Percentiles rank a stretch among this genome's conserved stretches.
Evolutionary conservation across 2,797 vertebrate genomes (phyloP).

Genomic region (Ptychobarbus kaznakovi): DNA sequence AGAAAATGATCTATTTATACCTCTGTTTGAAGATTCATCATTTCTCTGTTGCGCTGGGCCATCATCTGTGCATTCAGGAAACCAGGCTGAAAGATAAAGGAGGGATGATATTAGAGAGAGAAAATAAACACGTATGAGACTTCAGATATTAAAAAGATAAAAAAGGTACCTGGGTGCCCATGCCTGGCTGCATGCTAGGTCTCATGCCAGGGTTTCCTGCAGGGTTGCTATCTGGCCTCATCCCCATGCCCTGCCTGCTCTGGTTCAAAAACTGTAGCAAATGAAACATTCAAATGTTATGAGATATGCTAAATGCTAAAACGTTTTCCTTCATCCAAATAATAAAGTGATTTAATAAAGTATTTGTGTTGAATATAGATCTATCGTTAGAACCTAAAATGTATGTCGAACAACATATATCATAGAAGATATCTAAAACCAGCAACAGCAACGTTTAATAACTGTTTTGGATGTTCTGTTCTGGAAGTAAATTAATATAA

Average conservation of each 20-base stretch:
- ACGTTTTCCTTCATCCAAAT: not conserved
- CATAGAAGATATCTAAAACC: not conserved
- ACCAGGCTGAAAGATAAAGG: conserved; percentile 75
- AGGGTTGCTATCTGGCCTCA: conserved; percentile 89
- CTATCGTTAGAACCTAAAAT: not conserved
- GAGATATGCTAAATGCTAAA: not conserved
- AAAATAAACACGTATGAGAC: not conserved
- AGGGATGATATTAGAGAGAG: not conserved
- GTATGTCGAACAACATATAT: not conserved
- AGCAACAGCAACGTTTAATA: not conserved
- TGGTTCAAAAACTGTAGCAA: conserved; percentile 92
- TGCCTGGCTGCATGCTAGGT: conserved; percentile 86
- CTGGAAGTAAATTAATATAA: not conserved
- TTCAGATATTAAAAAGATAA: not conserved
- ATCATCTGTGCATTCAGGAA: conserved; percentile 97
- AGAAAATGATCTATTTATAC: not conserved
- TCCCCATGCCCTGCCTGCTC: conserved; percentile 86
- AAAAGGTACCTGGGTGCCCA: conserved; percentile 73
- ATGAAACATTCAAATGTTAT: conserved; percentile 16
- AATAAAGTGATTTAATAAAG: not conserved
- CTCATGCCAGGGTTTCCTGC: conserved; percentile 83
- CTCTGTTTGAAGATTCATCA: conserved; percentile 71
- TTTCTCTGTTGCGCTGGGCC: conserved; percentile 91
- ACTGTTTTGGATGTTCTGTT: not conserved
- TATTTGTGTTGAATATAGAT: not conserved